Evolutionary conservation across 2,797 vertebrate genomes (phyloP).

Genomic region (Spea hammondii): DNA sequence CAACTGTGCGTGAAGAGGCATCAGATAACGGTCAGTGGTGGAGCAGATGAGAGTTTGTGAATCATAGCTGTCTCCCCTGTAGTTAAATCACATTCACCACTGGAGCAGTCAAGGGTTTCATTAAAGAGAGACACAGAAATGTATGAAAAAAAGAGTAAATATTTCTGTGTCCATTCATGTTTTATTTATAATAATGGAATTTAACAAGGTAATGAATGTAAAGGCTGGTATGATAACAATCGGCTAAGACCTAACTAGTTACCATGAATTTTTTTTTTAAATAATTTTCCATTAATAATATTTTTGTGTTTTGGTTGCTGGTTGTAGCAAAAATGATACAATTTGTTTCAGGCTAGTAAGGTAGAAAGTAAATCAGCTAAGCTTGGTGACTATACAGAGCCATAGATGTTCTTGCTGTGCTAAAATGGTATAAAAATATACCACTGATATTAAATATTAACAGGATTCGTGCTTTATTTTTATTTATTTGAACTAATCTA

Average conservation of each 20-base stretch:
- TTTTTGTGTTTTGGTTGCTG: conserved; percentile 37
- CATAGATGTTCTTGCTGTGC: not conserved
- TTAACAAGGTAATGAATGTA: conserved; percentile 67
- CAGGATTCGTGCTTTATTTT: too few species aligned
- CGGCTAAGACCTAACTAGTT: conserved; percentile 54
- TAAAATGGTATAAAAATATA: conserved; percentile 1
- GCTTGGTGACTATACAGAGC: not conserved
- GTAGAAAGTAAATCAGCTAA: conserved; percentile 2
- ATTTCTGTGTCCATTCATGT: conserved; percentile 68
- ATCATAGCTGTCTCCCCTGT: conserved; percentile 74
- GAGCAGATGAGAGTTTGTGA: conserved; percentile 78
- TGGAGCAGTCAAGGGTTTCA: conserved; percentile 80
- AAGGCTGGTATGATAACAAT: conserved; percentile 58
- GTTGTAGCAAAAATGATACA: conserved; percentile 16
- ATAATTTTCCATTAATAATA: conserved; percentile 46
- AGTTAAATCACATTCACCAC: conserved; percentile 79
- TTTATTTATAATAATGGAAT: conserved; percentile 67
- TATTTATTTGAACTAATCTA: too few species aligned
- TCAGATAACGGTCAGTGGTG: conserved; percentile 72
- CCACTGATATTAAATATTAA: too few species aligned
- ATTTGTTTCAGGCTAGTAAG: conserved; percentile 23
- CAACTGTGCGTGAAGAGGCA: conserved; percentile 77
- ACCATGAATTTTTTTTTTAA: conserved; percentile 31
- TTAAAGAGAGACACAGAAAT: conserved; percentile 76
- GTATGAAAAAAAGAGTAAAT: conserved; percentile 71